A percentile compares a stretch with the other conserved stretches of the same genome.
Evolutionary conservation across 2,113 vertebrate genomes (phyloP).

Genomic region (Sturnus vulgaris): DNA sequence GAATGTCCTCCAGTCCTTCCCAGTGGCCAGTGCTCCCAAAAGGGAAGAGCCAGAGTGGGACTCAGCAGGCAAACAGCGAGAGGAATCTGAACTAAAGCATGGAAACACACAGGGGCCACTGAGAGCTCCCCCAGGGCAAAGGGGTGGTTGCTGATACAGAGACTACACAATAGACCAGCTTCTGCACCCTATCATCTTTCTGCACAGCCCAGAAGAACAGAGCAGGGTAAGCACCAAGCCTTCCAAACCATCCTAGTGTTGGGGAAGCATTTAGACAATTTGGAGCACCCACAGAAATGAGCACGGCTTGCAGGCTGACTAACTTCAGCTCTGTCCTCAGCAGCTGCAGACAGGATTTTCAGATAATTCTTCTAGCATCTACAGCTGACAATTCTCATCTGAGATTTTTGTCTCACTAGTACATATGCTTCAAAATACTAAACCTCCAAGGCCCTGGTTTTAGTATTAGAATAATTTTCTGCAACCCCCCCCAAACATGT

Average conservation of each 20-base stretch:
- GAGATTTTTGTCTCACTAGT: background rate
- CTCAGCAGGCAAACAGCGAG: background rate
- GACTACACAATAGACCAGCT: background rate
- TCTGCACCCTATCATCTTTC: background rate
- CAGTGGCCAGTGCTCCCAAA: background rate
- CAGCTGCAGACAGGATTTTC: background rate
- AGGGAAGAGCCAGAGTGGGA: background rate
- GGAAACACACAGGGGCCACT: background rate
- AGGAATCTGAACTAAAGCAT: background rate
- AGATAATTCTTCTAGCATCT: background rate
- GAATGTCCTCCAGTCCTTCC: background rate
- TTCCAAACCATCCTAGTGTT: background rate
- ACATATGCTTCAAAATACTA: background rate
- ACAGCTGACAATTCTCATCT: background rate
- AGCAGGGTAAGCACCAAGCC: background rate
- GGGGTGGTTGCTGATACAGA: background rate
- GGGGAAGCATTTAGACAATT: background rate
- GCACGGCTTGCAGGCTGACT: background rate
- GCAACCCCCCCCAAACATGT: background rate
- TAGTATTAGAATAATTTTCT: background rate
- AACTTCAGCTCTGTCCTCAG: background rate
- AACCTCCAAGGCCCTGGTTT: background rate
- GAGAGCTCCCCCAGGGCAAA: background rate
- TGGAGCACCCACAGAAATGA: rapidly evolving
- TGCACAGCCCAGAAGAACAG: background rate